Conservation (phyloP, 2,888 invertebrate genomes). For the Hyppa rectilinea region DNA sequence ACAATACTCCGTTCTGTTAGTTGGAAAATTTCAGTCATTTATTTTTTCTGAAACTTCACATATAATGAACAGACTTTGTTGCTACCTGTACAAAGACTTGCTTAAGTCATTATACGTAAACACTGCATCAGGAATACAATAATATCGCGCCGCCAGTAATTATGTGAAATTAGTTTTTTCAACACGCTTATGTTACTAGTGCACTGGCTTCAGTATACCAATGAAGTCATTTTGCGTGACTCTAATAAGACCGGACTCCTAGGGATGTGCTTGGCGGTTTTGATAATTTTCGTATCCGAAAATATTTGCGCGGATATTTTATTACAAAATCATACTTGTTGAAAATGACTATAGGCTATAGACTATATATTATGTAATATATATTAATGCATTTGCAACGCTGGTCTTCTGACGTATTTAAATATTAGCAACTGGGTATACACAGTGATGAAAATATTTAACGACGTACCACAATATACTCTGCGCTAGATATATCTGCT, state of each 20-base stretch:
- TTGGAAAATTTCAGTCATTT: neutral
- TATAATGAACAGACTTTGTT: neutral
- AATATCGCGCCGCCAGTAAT: constrained; percentile 57
- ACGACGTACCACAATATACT: neutral
- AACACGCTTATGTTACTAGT: constrained; percentile 43
- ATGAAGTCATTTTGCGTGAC: constrained; percentile 81
- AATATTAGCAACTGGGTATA: too few relatives aligned
- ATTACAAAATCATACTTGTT: neutral
- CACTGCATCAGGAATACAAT: constrained; percentile 56
- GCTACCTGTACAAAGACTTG: constrained; percentile 30
- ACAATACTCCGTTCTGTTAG: too few relatives aligned
- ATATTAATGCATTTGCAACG: too few relatives aligned
- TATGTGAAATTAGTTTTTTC: constrained; percentile 64
- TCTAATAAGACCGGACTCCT: constrained; percentile 59
- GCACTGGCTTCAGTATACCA: constrained; percentile 54
- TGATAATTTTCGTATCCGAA: constrained; percentile 10
- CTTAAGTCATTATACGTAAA: constrained; percentile 63
- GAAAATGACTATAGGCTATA: too few relatives aligned
- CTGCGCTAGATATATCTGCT: neutral
- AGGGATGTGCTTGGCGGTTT: constrained; percentile 43
- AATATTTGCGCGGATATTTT: neutral
- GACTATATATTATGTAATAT: too few relatives aligned
- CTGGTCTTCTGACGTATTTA: too few relatives aligned
- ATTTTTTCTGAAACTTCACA: too few relatives aligned
- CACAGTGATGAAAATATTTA: too few relatives aligned